Percentiles rank a stretch among this genome's conserved stretches.
Conservation (phyloP, 2,113 vertebrate species). For the Anseranas semipalmata region DNA sequence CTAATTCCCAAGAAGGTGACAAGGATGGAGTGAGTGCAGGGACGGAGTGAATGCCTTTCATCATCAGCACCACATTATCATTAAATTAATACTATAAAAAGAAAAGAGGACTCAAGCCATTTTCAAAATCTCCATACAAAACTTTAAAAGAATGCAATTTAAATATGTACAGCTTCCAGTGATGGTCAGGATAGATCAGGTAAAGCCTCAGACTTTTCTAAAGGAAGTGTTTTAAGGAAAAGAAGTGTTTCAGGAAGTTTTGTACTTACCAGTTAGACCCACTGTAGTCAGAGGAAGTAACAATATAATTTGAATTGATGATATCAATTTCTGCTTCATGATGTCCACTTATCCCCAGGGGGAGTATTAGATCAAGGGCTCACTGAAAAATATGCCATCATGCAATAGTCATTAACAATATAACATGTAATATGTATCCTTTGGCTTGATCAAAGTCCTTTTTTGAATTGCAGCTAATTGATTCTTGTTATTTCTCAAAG, state of each 20-base stretch:
- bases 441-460: slow-evolving; percentile 5
- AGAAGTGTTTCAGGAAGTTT: neutral
- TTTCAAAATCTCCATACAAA: neutral
- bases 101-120: neutral
- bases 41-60: neutral
- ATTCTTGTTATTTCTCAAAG: neutral
- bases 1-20: neutral
- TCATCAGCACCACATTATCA: neutral
- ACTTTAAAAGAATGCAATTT: neutral
- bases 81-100: neutral
- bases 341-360: neutral
- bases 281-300: slow-evolving; percentile 53
- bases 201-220: neutral
- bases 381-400: slow-evolving; percentile 69
- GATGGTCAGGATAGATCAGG: neutral
- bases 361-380: slow-evolving; percentile 47
- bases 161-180: neutral
- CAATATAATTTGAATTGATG: slow-evolving; percentile 35
- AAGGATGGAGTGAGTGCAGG: neutral
- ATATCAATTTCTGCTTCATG: slow-evolving; percentile 62
- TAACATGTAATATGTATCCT: fast-evolving
- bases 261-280: slow-evolving; percentile 70
- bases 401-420: neutral
- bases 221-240: neutral
- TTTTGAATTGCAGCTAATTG: neutral